Base-by-base conservation (phyloP, 2,888 invertebrate genomes). In the Diabrotica balteata region DNA sequence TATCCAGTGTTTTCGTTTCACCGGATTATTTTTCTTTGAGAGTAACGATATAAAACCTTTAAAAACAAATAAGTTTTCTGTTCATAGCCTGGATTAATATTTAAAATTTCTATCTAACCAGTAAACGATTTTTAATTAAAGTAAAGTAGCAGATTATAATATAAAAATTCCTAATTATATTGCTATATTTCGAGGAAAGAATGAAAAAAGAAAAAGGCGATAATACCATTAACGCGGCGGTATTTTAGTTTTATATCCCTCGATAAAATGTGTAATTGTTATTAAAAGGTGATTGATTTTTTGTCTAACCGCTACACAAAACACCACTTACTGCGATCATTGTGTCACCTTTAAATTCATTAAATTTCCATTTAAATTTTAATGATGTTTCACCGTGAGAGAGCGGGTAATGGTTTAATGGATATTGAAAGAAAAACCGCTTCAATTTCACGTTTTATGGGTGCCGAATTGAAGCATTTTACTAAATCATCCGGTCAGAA, bases 401-500 rank as follows among this genome's bases (percentile, higher is more conserved):
- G 49, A 11, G 57, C 43, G 42, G 8, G 17, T 32, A 32, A 32
- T 32, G 32, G 32, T 32, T 32, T 63, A 55, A 63, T 63, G 47
- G 54, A 55, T 47, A 55, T 49, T 55, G 63, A 55, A 58, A 63
- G 63, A 57, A 63, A 51, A 63, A 57, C 57, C 57, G 57, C 57
- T 63, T 63, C 57, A 63, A 63, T 63, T 63, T 63, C 57, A 63
- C 57, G 63, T 63, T 63, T 55, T 63, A 63, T 22, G 63, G 55
- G 51, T 11, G 22, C 57, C 47, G 50, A 65, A 53, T 59, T 43
- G 62, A 62, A 53, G 54, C 59, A 65, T 66, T 66, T 63, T 63
- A 63, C 57, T 63, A 63, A 63, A 63, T 63, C 63, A 63, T 63
- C 51, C 58, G 63, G 63, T 63, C 58, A 60, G 57, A 64, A 61